These are phyloP conservation scores for Germaria angustata DNA, from an alignment of 2,888 invertebrate species.

Conservation along the genomic window DNA sequence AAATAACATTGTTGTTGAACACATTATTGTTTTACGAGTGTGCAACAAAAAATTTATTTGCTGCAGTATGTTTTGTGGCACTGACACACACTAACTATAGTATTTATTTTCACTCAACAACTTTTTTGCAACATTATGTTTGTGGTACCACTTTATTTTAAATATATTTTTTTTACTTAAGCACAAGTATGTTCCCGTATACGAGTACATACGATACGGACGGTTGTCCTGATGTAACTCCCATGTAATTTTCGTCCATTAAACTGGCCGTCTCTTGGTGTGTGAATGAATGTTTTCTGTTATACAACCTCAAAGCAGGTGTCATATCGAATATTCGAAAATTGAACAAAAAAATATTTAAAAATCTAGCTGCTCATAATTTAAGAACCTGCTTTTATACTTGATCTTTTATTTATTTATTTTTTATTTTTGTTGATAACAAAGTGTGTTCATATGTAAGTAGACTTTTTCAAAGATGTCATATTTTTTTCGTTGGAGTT, in stretches of 20 bases:
- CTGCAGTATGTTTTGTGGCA: constrained; percentile 19
- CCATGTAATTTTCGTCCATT: constrained; percentile 35
- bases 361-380: constrained; percentile 9
- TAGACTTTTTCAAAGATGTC: constrained; percentile 10
- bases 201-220: no score
- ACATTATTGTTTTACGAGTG: neutral
- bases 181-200: neutral
- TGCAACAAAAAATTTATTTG: constrained; percentile 20
- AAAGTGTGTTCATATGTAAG: constrained; percentile 38
- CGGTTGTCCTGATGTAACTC: constrained; percentile 45
- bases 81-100: constrained; percentile 9
- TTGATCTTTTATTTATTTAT: constrained; percentile 3
- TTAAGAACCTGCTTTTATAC: constrained; percentile 37
- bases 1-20: neutral
- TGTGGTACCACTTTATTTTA: neutral
- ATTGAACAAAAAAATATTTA: neutral
- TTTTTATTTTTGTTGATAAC: constrained; percentile 23
- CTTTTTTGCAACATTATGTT: constrained; percentile 12
- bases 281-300: constrained; percentile 9
- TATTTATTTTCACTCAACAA: constrained; percentile 20
- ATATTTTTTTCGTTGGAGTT: neutral
- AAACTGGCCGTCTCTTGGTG: constrained; percentile 3
- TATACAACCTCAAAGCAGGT: constrained; percentile 48
- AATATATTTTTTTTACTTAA: neutral
- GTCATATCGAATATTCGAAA: constrained; percentile 49